Conservation (phyloP, 2,888 invertebrate species). For the Auanema freiburgensis region DNA sequence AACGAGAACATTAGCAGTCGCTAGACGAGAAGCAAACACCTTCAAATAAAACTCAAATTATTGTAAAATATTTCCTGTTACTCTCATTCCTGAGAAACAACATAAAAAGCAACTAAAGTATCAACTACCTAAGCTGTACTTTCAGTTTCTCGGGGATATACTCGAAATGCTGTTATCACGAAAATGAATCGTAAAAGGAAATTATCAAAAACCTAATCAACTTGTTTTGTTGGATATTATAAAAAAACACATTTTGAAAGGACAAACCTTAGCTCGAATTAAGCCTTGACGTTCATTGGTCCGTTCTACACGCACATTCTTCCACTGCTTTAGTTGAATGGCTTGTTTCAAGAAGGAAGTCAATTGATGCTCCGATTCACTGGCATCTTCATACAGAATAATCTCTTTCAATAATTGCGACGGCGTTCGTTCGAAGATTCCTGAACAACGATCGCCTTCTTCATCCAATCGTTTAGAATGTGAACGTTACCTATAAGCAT, state of each 20-base stretch:
- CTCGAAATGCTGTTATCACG: too few species aligned
- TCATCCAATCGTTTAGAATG: neutral
- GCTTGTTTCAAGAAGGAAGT: slow-evolving; percentile 44
- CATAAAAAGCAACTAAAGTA: too few species aligned
- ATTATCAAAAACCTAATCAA: neutral
- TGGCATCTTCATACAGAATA: slow-evolving; percentile 63
- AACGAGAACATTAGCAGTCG: slow-evolving; percentile 85
- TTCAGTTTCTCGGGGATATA: too few species aligned
- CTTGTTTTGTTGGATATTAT: neutral
- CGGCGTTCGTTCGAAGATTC: slow-evolving; percentile 50
- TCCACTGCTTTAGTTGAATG: slow-evolving; percentile 35
- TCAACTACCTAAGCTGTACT: too few species aligned
- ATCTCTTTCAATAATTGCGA: slow-evolving; percentile 58
- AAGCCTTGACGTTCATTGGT: slow-evolving; percentile 43
- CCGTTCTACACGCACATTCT: slow-evolving; percentile 35
- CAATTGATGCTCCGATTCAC: slow-evolving; percentile 44
- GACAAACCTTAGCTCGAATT: slow-evolving; percentile 34
- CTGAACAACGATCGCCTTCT: slow-evolving; percentile 15
- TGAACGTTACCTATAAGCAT: slow-evolving; percentile 50
- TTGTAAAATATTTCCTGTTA: neutral
- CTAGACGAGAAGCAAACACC: slow-evolving; percentile 86
- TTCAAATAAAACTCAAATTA: slow-evolving; percentile 64
- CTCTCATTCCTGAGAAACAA: neutral
- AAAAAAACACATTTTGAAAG: neutral
- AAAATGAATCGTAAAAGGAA: too few species aligned